Evolutionary conservation across 2,888 invertebrate genomes (phyloP).

Genomic region (Diaperis boleti): DNA sequence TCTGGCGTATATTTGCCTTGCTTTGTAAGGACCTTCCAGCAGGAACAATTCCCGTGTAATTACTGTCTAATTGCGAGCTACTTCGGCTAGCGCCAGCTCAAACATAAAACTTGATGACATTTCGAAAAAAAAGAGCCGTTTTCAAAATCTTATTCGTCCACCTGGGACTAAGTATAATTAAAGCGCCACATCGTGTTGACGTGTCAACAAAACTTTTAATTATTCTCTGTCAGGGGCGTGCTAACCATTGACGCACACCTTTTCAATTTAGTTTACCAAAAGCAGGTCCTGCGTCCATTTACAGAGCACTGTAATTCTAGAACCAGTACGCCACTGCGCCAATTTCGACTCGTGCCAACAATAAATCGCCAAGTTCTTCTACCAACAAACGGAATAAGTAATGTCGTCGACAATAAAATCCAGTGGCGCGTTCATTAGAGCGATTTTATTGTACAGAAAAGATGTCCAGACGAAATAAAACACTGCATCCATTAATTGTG

Average conservation of each 20-base stretch:
- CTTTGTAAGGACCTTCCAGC: constrained; percentile 9
- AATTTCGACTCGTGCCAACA: constrained; percentile 1
- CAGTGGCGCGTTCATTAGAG: constrained; percentile 27
- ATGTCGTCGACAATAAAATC: constrained; percentile 8
- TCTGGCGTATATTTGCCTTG: constrained; percentile 14
- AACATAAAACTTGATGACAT: constrained; percentile 10
- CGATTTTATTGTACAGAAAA: constrained; percentile 21
- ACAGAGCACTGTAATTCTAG: too few relatives aligned
- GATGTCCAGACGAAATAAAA: constrained; percentile 51
- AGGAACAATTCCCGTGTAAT: constrained; percentile 18
- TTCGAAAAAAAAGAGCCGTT: background rate
- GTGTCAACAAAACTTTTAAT: too few relatives aligned
- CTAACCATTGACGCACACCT: too few relatives aligned
- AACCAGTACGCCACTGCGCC: too few relatives aligned
- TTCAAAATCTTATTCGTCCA: too few relatives aligned
- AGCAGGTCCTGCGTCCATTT: too few relatives aligned
- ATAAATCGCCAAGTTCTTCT: constrained; percentile 9
- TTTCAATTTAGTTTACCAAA: too few relatives aligned
- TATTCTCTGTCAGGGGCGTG: too few relatives aligned
- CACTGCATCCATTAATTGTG: constrained; percentile 52
- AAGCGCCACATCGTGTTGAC: too few relatives aligned
- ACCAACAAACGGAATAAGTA: constrained; percentile 5
- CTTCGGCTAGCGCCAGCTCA: background rate
- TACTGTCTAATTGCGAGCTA: constrained; percentile 23
- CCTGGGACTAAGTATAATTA: too few relatives aligned